phyloP scores from a whole-genome alignment of 2,797 vertebrate species.

The Ispidina lecontei region DNA sequence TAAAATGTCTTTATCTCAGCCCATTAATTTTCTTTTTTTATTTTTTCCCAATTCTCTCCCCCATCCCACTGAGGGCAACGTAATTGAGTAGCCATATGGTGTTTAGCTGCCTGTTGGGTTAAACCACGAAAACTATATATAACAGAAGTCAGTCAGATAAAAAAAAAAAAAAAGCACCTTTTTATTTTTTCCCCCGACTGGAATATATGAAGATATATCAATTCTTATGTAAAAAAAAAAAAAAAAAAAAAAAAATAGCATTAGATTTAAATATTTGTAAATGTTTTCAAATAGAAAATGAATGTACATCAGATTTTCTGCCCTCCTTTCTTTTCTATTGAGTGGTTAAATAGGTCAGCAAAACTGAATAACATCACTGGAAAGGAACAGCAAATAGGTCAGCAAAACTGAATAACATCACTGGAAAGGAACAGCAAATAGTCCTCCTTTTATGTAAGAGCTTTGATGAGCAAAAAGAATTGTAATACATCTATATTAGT shows the following conservation, averaged over 20 bases:
- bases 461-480: not conserved
- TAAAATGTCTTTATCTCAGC: not conserved
- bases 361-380: not conserved
- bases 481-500: not conserved
- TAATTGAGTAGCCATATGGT: not conserved
- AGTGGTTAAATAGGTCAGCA: not conserved
- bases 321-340: not conserved
- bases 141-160: not conserved
- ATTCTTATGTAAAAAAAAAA: not conserved
- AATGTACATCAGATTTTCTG: not conserved
- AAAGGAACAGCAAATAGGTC: not conserved
- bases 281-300: not conserved
- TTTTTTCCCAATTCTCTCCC: not conserved
- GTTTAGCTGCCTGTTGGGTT: not conserved
- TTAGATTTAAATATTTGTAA: not conserved
- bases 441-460: not conserved
- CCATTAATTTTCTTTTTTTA: not conserved
- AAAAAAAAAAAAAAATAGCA: too few relatives aligned
- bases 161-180: not conserved
- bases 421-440: not conserved
- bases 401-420: not conserved
- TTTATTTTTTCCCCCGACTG: not conserved
- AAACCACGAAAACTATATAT: not conserved
- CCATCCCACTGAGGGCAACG: not conserved
- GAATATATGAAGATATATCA: not conserved